These are phyloP conservation scores for Physocephala rufipes DNA, from an alignment of 2,888 invertebrate genomes.

Conservation along the genomic window DNA sequence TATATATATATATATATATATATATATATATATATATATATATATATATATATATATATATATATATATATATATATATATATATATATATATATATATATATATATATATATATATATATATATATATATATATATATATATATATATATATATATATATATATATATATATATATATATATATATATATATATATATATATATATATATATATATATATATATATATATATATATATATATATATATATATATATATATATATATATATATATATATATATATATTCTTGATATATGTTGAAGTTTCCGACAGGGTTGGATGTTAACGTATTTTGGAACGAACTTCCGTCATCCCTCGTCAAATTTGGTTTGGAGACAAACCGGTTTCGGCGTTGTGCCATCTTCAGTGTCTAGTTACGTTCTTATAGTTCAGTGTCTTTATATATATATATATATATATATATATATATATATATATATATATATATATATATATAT, in stretches of 20 bases:
- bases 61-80: slow-evolving; percentile 43
- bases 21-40: slow-evolving; percentile 45
- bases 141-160: slow-evolving; percentile 45
- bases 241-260: slow-evolving; percentile 43
- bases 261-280: slow-evolving; percentile 45
- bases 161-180: slow-evolving; percentile 43
- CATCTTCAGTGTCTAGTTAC: too few relatives aligned
- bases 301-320: too few relatives aligned
- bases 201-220: slow-evolving; percentile 45
- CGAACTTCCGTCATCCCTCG: too few relatives aligned
- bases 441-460: too few relatives aligned
- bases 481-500: too few relatives aligned
- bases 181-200: slow-evolving; percentile 43
- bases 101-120: slow-evolving; percentile 43
- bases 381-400: too few relatives aligned
- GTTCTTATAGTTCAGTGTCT: too few relatives aligned
- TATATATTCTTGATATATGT: slow-evolving; percentile 40
- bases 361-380: too few relatives aligned
- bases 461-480: too few relatives aligned
- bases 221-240: slow-evolving; percentile 43
- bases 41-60: slow-evolving; percentile 43
- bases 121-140: slow-evolving; percentile 43
- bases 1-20: slow-evolving; percentile 43
- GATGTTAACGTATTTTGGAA: too few relatives aligned
- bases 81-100: slow-evolving; percentile 45